phyloP scores from a whole-genome alignment of 2,113 vertebrate genomes.

The Zeus faber region DNA sequence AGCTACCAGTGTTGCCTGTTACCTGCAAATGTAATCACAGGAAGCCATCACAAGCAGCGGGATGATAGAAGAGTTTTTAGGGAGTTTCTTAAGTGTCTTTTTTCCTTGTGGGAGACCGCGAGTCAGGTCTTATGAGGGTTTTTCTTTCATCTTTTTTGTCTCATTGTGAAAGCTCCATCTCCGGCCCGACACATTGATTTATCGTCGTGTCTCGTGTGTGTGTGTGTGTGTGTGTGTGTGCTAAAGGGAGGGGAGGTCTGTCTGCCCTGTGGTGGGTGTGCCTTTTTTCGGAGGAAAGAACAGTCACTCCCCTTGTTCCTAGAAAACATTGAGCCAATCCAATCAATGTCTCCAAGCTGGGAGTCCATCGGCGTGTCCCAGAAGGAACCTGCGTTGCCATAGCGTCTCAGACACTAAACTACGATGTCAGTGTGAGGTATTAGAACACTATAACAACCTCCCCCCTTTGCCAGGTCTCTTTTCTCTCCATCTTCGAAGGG shows the following conservation, averaged over 20 bases:
- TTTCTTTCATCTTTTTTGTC: not conserved
- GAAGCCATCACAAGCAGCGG: conserved; percentile 40
- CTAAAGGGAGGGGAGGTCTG: not conserved
- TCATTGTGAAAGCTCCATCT: conserved; percentile 56
- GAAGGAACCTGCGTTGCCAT: conserved; percentile 36
- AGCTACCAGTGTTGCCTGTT: conserved; percentile 56
- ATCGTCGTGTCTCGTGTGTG: too few species aligned
- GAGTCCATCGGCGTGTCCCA: conserved; percentile 6
- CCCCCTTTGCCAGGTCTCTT: not conserved
- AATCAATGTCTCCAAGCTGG: conserved; percentile 14
- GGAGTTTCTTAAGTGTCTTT: conserved; percentile 32
- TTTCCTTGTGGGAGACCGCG: too few species aligned
- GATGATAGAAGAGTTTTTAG: conserved; percentile 3
- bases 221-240: too few species aligned
- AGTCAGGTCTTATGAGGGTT: too few species aligned
- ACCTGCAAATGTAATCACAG: conserved; percentile 46
- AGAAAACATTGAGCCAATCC: not conserved
- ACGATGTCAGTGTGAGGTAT: not conserved
- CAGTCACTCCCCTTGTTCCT: not conserved
- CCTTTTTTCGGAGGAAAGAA: not conserved
- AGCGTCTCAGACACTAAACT: conserved; percentile 6
- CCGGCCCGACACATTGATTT: too few species aligned
- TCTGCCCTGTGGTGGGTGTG: not conserved
- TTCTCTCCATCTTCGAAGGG: not conserved
- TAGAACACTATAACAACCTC: not conserved